A percentile compares a stretch with the other conserved stretches of the same genome.
Evolutionary conservation across 2,113 vertebrate genomes (phyloP).

Genomic region (Glaucomys volans): DNA sequence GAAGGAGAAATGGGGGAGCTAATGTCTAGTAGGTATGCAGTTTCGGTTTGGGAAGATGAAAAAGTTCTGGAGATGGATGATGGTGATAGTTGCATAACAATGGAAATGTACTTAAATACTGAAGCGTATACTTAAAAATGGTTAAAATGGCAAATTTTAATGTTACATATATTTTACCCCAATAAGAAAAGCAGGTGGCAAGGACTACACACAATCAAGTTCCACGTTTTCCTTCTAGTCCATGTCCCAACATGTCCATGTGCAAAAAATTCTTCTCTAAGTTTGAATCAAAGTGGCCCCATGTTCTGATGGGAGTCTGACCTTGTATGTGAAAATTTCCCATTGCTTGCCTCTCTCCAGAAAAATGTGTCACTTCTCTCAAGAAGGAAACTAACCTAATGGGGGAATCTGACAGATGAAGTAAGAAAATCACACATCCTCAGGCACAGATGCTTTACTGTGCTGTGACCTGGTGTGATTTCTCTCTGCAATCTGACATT

Average conservation of each 20-base stretch:
- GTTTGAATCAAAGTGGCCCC: background rate
- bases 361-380: constrained; percentile 52
- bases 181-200: background rate
- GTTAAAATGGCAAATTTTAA: background rate
- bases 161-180: background rate
- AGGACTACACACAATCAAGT: background rate
- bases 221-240: background rate
- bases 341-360: background rate
- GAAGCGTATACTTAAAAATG: background rate
- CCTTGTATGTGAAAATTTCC: background rate
- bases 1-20: too few species aligned
- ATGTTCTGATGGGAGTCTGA: background rate
- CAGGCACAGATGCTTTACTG: background rate
- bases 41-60: background rate
- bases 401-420: background rate
- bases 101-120: background rate
- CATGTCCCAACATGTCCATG: background rate
- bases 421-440: constrained; percentile 49
- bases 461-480: background rate
- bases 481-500: constrained; percentile 27
- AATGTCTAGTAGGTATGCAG: background rate
- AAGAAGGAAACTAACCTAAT: constrained; percentile 59
- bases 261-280: background rate
- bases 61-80: background rate
- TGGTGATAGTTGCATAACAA: background rate